Evolutionary conservation across 2,888 invertebrate genomes (phyloP).

Genomic region (Cremastobaeus sp.): DNA sequence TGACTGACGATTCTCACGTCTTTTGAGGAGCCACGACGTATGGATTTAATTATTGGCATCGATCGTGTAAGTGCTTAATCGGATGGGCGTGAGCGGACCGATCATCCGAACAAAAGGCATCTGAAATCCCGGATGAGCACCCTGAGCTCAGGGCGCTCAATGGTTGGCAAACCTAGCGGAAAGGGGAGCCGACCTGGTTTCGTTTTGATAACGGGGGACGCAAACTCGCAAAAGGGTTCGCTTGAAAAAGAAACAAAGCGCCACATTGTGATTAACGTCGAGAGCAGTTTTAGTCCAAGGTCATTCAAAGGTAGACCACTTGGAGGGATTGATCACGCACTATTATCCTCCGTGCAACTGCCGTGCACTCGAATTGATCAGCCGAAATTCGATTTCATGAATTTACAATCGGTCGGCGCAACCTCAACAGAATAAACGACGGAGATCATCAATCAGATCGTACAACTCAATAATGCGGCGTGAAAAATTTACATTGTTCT

Average conservation of each 20-base stretch:
- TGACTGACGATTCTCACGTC: slow-evolving; percentile 58
- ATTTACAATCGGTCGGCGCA: not conserved
- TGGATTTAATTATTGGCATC: slow-evolving; percentile 73
- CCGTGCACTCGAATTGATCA: too few species aligned
- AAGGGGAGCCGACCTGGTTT: slow-evolving; percentile 57
- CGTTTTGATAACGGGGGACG: slow-evolving; percentile 49
- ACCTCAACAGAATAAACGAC: too few species aligned
- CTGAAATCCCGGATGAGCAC: slow-evolving; percentile 55
- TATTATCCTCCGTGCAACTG: slow-evolving; percentile 3
- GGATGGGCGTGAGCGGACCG: slow-evolving; percentile 64
- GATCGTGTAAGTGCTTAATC: slow-evolving; percentile 71
- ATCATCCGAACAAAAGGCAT: slow-evolving; percentile 61
- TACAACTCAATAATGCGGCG: not conserved
- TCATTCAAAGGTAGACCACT: slow-evolving; percentile 9
- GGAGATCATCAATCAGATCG: too few species aligned
- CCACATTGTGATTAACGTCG: slow-evolving; percentile 41
- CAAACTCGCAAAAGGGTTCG: slow-evolving; percentile 43
- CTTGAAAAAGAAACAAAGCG: slow-evolving; percentile 37
- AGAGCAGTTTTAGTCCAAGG: slow-evolving; percentile 27
- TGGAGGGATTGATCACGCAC: slow-evolving; percentile 21
- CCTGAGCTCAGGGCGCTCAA: slow-evolving; percentile 43
- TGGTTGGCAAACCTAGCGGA: slow-evolving; percentile 56
- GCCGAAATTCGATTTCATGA: too few species aligned
- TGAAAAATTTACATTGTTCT: slow-evolving; percentile 3
- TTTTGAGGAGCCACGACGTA: slow-evolving; percentile 56